Base-by-base conservation (phyloP, 2,113 vertebrate species). In the Phoenicopterus ruber region DNA sequence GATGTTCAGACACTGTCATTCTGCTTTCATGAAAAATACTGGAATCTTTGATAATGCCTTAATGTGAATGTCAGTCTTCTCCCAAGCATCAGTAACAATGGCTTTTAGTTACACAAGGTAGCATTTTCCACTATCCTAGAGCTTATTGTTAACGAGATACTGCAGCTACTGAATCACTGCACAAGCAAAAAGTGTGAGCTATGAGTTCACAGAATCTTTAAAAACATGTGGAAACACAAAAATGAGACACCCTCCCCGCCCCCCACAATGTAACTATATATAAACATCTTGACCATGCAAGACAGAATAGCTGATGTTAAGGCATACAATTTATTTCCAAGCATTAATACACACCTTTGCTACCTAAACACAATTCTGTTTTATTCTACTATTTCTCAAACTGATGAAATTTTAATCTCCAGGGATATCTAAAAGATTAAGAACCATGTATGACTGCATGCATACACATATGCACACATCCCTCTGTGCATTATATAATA, bases 1-100 rank as follows among this genome's bases (percentile, higher is more conserved):
- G 54, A 69, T 40, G 65, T 74, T 93, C 82, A 91, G 69, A 67
- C 65, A 74, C 7, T 83, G 62, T 28, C 83, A 91, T 89, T 82
- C 89, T 82, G 89, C 65, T 86, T 94, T 92, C 86, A 91, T 36
- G 50, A 83, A 66, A 94, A 86, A 94, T 81, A 94, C 77, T 91
- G 89, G 89, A 63, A 93, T 69, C 91, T 87, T 79, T 95, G 86
- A 89, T 78, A 93, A 84, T 31, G 89, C 73, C 31, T 22, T 71
- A n/a, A 76, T 40, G 63, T 47, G 63, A 94, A 59, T 7, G 57
- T 38, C 69, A 65, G 55, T 40, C 55, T 94, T 55, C 52, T 52
- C 52, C 42, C 65, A 63, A 44, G 77, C 65, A 82, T 19, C 50
- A 52, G 34, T 47, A 93, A 96, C 93, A 96, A 93, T 44, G 69